Conservation (phyloP, 2,797 vertebrate species). For the Halcyon chelicuti region DNA sequence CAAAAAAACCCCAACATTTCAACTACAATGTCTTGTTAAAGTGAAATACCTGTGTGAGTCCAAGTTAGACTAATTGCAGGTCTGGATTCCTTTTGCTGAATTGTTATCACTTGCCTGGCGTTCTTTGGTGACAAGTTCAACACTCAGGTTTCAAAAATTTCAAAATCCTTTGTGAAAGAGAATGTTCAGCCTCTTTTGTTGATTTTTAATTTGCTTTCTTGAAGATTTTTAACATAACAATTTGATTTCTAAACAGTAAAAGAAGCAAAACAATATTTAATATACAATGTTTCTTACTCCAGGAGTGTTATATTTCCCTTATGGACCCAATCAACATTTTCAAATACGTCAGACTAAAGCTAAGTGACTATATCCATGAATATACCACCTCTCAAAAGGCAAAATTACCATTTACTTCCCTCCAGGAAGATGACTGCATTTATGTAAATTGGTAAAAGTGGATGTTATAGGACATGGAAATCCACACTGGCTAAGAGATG, state of each 20-base stretch:
- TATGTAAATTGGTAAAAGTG: not conserved
- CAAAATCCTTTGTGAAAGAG: not conserved
- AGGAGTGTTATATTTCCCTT: not conserved
- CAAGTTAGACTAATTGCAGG: not conserved
- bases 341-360: not conserved
- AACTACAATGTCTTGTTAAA: not conserved
- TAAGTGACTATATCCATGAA: not conserved
- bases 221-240: not conserved
- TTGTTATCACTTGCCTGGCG: not conserved
- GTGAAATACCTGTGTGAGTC: not conserved
- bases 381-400: not conserved
- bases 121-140: not conserved
- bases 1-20: not conserved
- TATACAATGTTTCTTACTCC: not conserved
- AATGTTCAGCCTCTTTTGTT: not conserved
- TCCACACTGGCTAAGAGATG: not conserved
- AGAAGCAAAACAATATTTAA: not conserved
- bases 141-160: not conserved
- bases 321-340: not conserved
- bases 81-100: not conserved
- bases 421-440: not conserved
- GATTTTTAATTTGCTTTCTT: not conserved
- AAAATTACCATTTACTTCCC: not conserved
- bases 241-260: not conserved
- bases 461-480: not conserved